These are phyloP conservation scores for Paragorgia papillata DNA, from an alignment of 92 coral and sea anemone genomes.

Conservation along the genomic window DNA sequence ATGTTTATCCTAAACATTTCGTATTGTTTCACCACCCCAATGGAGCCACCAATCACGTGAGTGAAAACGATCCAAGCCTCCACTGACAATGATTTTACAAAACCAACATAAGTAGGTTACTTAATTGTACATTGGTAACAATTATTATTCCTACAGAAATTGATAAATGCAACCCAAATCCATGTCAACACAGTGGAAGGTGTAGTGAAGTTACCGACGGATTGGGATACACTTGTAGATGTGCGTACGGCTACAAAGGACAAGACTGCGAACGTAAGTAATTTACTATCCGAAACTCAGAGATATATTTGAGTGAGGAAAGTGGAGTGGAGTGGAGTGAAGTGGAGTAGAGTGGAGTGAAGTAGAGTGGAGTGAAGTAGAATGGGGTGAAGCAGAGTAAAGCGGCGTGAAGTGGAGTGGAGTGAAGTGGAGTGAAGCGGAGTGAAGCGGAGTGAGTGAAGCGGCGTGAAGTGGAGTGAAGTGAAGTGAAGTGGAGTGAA, in stretches of 20 bases:
- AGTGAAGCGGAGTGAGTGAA: not conserved
- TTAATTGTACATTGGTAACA: too few species aligned
- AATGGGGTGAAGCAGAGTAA: not conserved
- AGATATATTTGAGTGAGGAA: not conserved
- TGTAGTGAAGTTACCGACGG: constrained; percentile 72
- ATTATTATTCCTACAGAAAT: constrained; percentile 57
- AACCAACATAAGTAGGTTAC: too few species aligned
- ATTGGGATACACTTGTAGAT: constrained; percentile 86
- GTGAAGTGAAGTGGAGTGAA: not conserved
- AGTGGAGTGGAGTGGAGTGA: not conserved
- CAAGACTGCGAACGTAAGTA: constrained; percentile 75
- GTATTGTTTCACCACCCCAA: too few species aligned
- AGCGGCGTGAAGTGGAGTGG: not conserved
- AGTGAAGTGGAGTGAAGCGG: not conserved
- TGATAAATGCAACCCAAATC: constrained; percentile 92
- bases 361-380: not conserved
- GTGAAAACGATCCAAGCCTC: too few species aligned
- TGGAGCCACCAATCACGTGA: too few species aligned
- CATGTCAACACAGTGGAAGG: constrained; percentile 86
- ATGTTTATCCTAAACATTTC: too few species aligned
- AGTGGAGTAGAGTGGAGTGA: not conserved
- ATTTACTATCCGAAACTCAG: not conserved
- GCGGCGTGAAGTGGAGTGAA: not conserved
- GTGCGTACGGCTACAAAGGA: constrained; percentile 86
- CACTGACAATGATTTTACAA: too few species aligned